Base-by-base conservation (phyloP, 2,888 invertebrate genomes). In the Portevinia maculata region DNA sequence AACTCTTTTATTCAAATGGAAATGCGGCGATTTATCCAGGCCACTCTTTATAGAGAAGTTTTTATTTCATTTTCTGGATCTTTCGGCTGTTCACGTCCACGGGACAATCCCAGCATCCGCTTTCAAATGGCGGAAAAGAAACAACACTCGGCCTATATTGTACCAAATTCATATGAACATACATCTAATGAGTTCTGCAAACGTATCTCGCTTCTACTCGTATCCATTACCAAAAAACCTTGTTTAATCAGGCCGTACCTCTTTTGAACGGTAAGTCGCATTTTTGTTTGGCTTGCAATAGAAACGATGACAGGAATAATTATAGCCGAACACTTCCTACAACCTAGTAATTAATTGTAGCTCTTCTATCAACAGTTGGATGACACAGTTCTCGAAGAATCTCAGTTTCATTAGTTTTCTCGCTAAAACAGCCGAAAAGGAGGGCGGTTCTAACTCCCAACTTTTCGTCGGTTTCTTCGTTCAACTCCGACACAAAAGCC, bases 311-410 rank as follows among this genome's bases (percentile, higher is more conserved):
- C 57, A 69, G 24, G 44, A 28, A 52, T 55, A 41, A 41, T 65
- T 62, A 50, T 11, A 28, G 15, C 24, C 32, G n/a, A 41, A n/a
- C 2, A n/a, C 37, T 55, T 34, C n/a, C n/a, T n/a, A n/a, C 53
- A 30, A 53, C 9, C 32, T 0, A 34, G 46, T 69, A 41, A 65
- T 53, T 67, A 67, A 67, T 53, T 52, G 52, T 24, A 24, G 52
- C 17, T 2, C 28, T 39, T 28, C 13, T 1, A n/a, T 62, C 48
- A 34, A 62, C 60, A 60, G 60, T 60, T 65, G 52, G 39, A 41
- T 41, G 52, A 15, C 30, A 52, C 44, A 53, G 53, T 67, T 67
- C 52, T 3, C 37, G 5, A 34, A 59, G 30, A 44, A 19, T 4
- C 11, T 17, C 19, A 37, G 13, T 8, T 32, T 32, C 28, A 59